Base-by-base conservation (phyloP, 1,140 invertebrate species). In the Drosophila biarmipes region DNA sequence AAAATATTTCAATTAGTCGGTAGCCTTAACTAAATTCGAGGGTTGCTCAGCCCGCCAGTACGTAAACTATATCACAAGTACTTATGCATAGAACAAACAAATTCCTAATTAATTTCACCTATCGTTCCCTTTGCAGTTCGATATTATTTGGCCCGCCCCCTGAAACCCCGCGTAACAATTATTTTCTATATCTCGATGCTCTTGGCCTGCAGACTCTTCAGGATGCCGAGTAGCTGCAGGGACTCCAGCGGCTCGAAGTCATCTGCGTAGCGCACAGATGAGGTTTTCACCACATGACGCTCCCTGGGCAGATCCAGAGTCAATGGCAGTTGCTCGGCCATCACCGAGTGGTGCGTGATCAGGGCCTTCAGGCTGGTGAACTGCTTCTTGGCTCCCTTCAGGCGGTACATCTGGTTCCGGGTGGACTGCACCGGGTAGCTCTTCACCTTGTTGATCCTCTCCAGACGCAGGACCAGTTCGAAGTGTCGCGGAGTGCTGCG, bases 361-460 rank as follows among this genome's bases (percentile, higher is more conserved):
- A 99, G 94, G 2, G 98, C 96, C 19, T 96, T 96, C 45, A 99
- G 93, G 54, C 96, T 97, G 29, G 95, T 94, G 93, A 98, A 99
- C 94, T 98, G 97, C 92, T 99, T 99, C 58, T 97, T 98, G 92
- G 98, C 97, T 35, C 98, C 98, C 97, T 98, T 91, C 15, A 91
- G 49, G 48, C 81, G 77, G 54, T 79, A 91, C 80, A 85, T 86
- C 45, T 89, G 77, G 15, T 58, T 82, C 21, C 80, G 71, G 27
- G 69, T 80, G 52, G 71, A 64, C 15, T 81, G 74, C 46, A 91
- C 74, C 6, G 64, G 42, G 55, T 86, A 91, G 17, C 38, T 72
- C 48, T 91, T 91, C 0, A 84, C 73, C 57, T 91, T 67, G n/a
- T 31, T 66, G 10, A 15, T 84, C 42, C 74, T 64, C 15, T 91